phyloP scores from a whole-genome alignment of 1,140 invertebrate genomes.

The Metaphire vulgaris region DNA sequence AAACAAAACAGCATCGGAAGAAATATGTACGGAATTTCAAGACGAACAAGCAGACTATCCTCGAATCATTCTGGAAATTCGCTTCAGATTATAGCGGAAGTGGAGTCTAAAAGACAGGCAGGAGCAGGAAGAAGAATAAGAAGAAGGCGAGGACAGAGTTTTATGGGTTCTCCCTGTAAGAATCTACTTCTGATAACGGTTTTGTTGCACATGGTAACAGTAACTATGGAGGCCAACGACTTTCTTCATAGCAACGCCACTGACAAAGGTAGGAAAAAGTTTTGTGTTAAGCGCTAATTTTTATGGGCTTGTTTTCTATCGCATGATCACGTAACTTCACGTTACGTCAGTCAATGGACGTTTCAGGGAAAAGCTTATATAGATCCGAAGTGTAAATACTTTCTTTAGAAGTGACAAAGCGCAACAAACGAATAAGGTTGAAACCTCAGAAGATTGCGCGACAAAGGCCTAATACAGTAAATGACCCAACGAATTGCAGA shows the following conservation, averaged over 20 bases:
- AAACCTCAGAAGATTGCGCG: background rate
- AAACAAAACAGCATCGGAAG: too few species aligned
- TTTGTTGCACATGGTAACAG: background rate
- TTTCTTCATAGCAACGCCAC: background rate
- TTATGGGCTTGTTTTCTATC: background rate
- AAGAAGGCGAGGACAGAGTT: background rate
- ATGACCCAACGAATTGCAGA: background rate
- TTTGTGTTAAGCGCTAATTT: too few species aligned
- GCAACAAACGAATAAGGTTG: background rate
- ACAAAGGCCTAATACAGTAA: background rate
- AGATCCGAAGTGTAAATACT: too few species aligned
- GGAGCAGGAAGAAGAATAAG: background rate
- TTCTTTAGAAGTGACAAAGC: background rate
- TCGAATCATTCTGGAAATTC: background rate
- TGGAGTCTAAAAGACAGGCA: background rate
- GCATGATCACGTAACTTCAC: background rate
- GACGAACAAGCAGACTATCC: background rate
- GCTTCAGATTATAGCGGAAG: background rate
- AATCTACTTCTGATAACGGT: background rate
- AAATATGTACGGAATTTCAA: too few species aligned
- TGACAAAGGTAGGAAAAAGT: background rate
- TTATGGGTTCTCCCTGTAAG: background rate
- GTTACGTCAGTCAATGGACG: background rate
- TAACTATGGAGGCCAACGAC: background rate
- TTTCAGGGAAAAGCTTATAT: background rate